Base-by-base conservation (phyloP, 2,113 vertebrate species). In the Seriola rivoliana region DNA sequence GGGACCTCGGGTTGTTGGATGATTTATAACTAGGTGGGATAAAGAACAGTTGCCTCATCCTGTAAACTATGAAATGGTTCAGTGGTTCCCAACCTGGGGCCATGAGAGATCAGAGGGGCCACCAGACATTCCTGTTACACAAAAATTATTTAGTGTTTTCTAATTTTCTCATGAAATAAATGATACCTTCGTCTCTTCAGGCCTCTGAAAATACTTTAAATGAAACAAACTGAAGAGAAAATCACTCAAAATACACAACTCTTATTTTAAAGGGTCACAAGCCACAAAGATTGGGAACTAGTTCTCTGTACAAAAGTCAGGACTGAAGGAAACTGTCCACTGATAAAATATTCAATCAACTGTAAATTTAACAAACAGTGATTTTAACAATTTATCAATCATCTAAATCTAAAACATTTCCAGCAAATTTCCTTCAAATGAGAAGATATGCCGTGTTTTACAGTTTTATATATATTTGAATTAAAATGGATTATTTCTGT, bases 61-160 rank as follows among this genome's bases (percentile, higher is more conserved):
- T 44, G n/a, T 42, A 4, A 12, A 44, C 34, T 44, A 64, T 11
- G n/a, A 64, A 54, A 54, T 91, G 71, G 92, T 89, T 8, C 50
- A 32, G 4, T 5, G 34, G 7, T 64, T 34, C 48, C 10, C 2
- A 4, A 54, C 72, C 32, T 65, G 14, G 9, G 25, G 25, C 13
- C 25, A 25, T 29, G 13, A 58, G 4, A 58, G 52, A 23, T 23
- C 11, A 1, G 19, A 36, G 29, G 23, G 8, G 25, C 23, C 32
- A 34, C 3, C 32, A 60, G 16, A 60, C 32, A 19, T 19, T 34
- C 12, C 14, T 21, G 5, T 6, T 14, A 34, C 6, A 40, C 11
- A 11, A 58, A 58, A 17, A 78, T 29, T 2, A 57, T 46, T 40
- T 9, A 40, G 40, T 40, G 8, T 46, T 3, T 46, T 46, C 13